These are phyloP conservation scores for Azemiops feae DNA, from an alignment of 2,113 vertebrate genomes.

Conservation along the genomic window DNA sequence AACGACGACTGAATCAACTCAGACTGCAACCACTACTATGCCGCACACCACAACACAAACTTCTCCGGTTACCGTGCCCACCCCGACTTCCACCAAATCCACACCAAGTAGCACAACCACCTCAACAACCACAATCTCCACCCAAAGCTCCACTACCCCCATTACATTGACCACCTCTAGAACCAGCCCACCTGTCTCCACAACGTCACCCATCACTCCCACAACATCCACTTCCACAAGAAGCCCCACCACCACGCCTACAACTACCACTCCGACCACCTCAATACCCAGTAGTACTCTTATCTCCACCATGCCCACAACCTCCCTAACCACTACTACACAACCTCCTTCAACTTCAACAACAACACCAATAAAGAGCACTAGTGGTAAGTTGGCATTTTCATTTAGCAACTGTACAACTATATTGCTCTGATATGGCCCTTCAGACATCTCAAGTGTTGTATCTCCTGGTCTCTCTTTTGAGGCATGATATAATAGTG, in stretches of 20 bases:
- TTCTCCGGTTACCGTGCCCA: background rate
- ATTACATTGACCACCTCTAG: background rate
- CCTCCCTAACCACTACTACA: background rate
- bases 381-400: too few relatives aligned
- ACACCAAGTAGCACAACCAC: background rate
- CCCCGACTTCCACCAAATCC: background rate
- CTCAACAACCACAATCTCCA: background rate
- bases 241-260: background rate
- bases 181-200: too few relatives aligned
- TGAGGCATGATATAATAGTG: too few relatives aligned
- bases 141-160: rapidly evolving
- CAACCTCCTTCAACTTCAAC: background rate
- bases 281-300: background rate
- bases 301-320: rapidly evolving
- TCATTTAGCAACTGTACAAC: too few relatives aligned
- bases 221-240: background rate
- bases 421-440: too few relatives aligned
- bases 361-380: too few relatives aligned
- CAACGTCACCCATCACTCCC: background rate
- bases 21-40: background rate
- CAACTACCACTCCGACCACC: background rate
- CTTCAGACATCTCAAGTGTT: too few relatives aligned
- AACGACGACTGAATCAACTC: background rate
- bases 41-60: background rate
- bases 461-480: too few relatives aligned